Conservation (phyloP, 1,140 invertebrate species). For the fruit fly (Drosophila melanogaster) region DNA sequence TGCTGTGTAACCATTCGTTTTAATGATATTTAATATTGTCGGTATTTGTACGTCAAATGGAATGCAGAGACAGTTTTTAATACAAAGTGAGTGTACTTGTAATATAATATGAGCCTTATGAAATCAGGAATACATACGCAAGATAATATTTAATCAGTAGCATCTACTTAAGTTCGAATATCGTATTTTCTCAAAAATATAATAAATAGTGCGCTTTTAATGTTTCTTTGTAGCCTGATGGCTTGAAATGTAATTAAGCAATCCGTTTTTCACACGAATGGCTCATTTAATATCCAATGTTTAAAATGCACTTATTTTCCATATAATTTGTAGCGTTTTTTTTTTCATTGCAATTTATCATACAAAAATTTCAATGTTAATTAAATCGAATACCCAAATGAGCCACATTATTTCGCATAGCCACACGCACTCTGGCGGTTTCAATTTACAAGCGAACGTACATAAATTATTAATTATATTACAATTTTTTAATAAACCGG, state of each 20-base stretch:
- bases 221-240: background rate
- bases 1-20: conserved; percentile 14
- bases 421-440: conserved; percentile 7
- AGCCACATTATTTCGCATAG: conserved; percentile 27
- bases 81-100: background rate
- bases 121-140: no score
- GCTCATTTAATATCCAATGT: conserved; percentile 3
- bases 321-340: conserved; percentile 26
- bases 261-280: conserved; percentile 26
- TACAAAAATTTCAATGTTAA: conserved; percentile 70
- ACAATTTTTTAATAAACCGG: conserved; percentile 62
- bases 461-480: conserved; percentile 77
- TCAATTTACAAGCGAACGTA: conserved; percentile 17
- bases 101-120: background rate
- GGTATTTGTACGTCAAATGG: conserved; percentile 15
- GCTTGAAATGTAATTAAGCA: conserved; percentile 33
- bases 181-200: no score
- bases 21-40: conserved; percentile 35
- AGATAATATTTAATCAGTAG: no score
- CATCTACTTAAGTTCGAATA: background rate
- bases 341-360: conserved; percentile 35
- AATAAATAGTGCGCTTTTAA: background rate
- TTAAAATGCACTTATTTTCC: conserved; percentile 19
- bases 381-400: conserved; percentile 71
- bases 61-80: background rate